Base-by-base conservation (phyloP, 2,888 invertebrate genomes). In the Salticus scenicus region DNA sequence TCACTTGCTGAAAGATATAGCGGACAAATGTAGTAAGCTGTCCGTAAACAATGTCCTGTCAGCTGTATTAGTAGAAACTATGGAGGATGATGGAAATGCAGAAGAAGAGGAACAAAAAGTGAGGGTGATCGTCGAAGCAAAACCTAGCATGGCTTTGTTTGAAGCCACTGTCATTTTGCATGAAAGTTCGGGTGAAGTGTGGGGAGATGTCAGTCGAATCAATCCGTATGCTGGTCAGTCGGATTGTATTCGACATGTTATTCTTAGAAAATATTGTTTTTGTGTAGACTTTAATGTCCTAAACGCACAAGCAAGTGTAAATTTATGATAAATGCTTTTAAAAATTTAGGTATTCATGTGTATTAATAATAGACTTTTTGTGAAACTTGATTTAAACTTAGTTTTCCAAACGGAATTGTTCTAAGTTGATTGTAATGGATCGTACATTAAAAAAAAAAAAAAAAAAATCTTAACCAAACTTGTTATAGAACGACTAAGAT, bases 121-220 rank as follows among this genome's bases (percentile, higher is more conserved):
- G n/a, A 37, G 87, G 88, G 91, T 95, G 42, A 93, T 94, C 10
- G 90, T 94, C 88, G 92, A 93, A 85, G 94, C 95, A 0, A 88
- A 90, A 47, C 96, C 96, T 0, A 94, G 96, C 0, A 92, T 92
- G 63, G 96, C 93, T 0, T 91, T 94, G 67, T 97, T 97, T 90
- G 97, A 97, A 91, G 95, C 94, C 0, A 96, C 96, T 0, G 92
- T 96, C 8, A 91, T 94, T 14, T 30, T 91, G 92, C 89, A 76
- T 20, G 80, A 88, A 57, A 24, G 89, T 88, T 20, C 20, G 0
- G 57, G 57, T 12, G 30, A 67, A 33, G 78, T 87, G 0, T 47
- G 78, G 30, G 96, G 96, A 20, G 94, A 95, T 27, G 90, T 92
- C 27, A 92, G 92, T 75, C 89, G 92, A 37, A 90, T 91, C 10